Base-by-base conservation (phyloP, 2,888 invertebrate species). In the Drosophila neonasuta region DNA sequence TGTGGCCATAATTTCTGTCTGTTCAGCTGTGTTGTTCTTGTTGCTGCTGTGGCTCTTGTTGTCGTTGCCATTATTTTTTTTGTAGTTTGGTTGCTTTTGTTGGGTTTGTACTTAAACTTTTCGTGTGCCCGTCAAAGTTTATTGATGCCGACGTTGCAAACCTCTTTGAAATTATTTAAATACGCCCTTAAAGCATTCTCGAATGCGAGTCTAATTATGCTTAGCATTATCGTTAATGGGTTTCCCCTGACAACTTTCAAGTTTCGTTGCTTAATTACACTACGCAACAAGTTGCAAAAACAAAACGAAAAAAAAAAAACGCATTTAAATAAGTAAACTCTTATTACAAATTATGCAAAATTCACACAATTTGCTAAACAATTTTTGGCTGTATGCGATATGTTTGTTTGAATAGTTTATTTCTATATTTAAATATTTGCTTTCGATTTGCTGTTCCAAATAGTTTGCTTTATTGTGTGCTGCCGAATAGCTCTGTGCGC, bases 1-100 rank as follows among this genome's bases (percentile, higher is more conserved):
- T 87, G 88, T 80, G 74, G 80, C 86, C 67, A 87, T 81, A 87
- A 81, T 87, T 87, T 86, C 63, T 57, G 56, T 30, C 60, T 51
- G 59, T 32, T 49, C 74, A 65, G 45, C 55, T 51, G 54, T 65
- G 42, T 59, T 77, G 71, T 62, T 24, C 24, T 24, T 24, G 24
- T 24, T 24, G 24, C 24, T 24, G 1, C 24, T 81, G 62, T 56
- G 63, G 62, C 45, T 59, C 48, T 24, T 51, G 58, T 44, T 62
- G 39, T 57, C 46, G 29, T 10, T 30, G 46, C 29, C 30, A 46
- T 58, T 64, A 52, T 48, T 55, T 42, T 15, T 49, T 50, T 60
- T 68, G 54, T 42, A 36, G 36, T 36, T 36, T 36, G 46, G 51
- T 15, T 49, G 50, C 41, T 65, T 41, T 62, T 59, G 60, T 44